Base-by-base conservation (phyloP, 2,113 vertebrate species). In the Macroglossus sobrinus region DNA sequence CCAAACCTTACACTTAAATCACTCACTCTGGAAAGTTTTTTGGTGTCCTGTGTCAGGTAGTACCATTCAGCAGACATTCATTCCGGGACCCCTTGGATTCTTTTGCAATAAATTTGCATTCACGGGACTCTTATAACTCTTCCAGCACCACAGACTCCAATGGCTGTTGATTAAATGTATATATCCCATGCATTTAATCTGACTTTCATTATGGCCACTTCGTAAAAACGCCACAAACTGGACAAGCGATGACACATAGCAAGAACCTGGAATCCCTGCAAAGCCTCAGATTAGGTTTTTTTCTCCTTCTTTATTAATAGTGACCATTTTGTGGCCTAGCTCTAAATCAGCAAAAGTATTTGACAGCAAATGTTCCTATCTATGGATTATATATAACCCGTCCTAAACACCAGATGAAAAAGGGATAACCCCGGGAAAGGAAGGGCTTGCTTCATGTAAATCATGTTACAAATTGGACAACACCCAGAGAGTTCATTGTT, bases 171-270 rank as follows among this genome's bases (percentile, higher is more conserved):
- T 98, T 98, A 98, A 98, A 98, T 28, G 97, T 98, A 98, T 98
- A 98, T 98, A 98, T 98, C 97, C 98, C 98, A 98, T 98, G 98
- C 99, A 99, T 99, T 99, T 99, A 99, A 99, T 99, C 99, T 99
- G 99, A 99, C 98, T 99, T 99, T 99, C 99, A 99, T 99, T 99
- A 99, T 98, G 99, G 99, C 99, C 99, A 99, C 99, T 99, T 99
- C 99, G 98, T 99, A 99, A 99, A 99, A 99, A 99, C 98, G 99
- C 99, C 99, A 99, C 98, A 98, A 98, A 98, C 98, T 98, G 99
- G 99, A 99, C 99, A 98, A 99, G 99, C 94, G 98, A 99, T 99
- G 99, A 99, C 99, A 99, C 98, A 98, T 98, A 98, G 99, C 98
- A 98, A 99, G 99, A 99, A 99, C 98, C 99, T 98, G 99, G 99